Evolutionary conservation across 2,113 vertebrate genomes (phyloP).

Genomic region (Gavialis gangeticus): DNA sequence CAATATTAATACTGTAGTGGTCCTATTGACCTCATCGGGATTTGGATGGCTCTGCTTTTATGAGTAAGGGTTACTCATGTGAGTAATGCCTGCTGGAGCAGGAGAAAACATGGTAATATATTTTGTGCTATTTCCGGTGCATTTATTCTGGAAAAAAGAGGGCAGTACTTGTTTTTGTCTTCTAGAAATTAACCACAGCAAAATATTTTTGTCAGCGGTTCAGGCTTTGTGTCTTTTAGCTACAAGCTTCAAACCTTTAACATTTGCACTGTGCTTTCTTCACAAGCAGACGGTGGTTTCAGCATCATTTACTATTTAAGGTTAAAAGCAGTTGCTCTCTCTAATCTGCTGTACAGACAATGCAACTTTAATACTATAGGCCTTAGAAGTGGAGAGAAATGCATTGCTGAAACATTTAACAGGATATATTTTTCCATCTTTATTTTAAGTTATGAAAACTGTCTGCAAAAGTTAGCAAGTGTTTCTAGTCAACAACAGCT

Average conservation of each 20-base stretch:
- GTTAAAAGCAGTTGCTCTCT: slow-evolving; percentile 69
- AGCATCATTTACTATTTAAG: slow-evolving; percentile 68
- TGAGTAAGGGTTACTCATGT: not conserved
- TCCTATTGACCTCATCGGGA: not conserved
- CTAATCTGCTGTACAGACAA: slow-evolving; percentile 71
- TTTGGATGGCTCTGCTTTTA: not conserved
- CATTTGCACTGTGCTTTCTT: slow-evolving; percentile 17
- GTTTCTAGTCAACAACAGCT: slow-evolving; percentile 77
- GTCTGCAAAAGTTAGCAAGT: slow-evolving; percentile 68
- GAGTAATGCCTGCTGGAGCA: not conserved
- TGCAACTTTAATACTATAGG: slow-evolving; percentile 66
- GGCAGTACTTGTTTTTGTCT: not conserved
- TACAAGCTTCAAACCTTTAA: slow-evolving; percentile 34
- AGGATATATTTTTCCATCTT: slow-evolving; percentile 66
- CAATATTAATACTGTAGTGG: slow-evolving; percentile 27
- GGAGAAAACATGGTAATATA: not conserved
- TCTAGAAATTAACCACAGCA: not conserved
- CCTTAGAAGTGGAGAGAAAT: slow-evolving; percentile 62
- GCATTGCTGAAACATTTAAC: slow-evolving; percentile 64
- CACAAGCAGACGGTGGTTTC: slow-evolving; percentile 55
- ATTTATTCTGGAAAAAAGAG: not conserved
- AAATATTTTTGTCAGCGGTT: not conserved
- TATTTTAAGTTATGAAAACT: slow-evolving; percentile 77
- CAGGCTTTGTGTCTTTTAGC: slow-evolving; percentile 16
- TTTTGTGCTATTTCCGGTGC: not conserved